phyloP scores from a whole-genome alignment of 2,797 vertebrate species.

The Tenualosa thibaudeaui region DNA sequence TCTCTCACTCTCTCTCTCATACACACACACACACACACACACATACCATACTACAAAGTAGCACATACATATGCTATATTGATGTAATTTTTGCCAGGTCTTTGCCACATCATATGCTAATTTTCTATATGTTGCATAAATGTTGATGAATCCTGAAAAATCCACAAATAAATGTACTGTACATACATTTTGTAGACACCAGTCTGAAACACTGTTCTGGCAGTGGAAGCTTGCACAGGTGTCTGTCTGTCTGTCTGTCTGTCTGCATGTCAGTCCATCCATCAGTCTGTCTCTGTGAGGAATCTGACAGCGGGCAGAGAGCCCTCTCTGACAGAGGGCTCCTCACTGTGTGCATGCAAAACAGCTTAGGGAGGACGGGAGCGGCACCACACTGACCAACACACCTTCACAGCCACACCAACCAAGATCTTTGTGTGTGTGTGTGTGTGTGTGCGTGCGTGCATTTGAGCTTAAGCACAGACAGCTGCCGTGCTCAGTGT shows the following conservation, averaged over 20 bases:
- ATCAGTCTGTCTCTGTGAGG: conserved; percentile 37
- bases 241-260: not conserved
- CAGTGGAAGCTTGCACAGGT: not conserved
- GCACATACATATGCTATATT: not conserved
- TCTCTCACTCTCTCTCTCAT: too few species aligned
- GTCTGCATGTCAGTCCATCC: conserved; percentile 44
- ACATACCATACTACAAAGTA: not conserved
- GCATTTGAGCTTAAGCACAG: conserved; percentile 12
- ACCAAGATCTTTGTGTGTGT: not conserved
- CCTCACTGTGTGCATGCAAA: conserved; percentile 43
- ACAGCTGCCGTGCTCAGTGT: conserved; percentile 31
- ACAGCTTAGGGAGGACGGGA: conserved; percentile 22
- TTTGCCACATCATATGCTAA: not conserved
- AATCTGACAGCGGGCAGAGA: conserved; percentile 49
- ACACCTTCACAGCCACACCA: not conserved
- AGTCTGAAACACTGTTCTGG: not conserved
- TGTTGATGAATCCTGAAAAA: not conserved
- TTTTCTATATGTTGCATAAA: not conserved
- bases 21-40: too few species aligned
- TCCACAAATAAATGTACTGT: not conserved
- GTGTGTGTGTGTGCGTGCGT: not conserved
- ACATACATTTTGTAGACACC: not conserved
- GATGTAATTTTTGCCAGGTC: too few species aligned
- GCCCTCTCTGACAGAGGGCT: conserved; percentile 44
- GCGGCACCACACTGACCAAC: conserved; percentile 13